A percentile compares a stretch with the other conserved stretches of the same genome.
Evolutionary conservation across 2,888 invertebrate species (phyloP).

Genomic region (Netelia melanura): DNA sequence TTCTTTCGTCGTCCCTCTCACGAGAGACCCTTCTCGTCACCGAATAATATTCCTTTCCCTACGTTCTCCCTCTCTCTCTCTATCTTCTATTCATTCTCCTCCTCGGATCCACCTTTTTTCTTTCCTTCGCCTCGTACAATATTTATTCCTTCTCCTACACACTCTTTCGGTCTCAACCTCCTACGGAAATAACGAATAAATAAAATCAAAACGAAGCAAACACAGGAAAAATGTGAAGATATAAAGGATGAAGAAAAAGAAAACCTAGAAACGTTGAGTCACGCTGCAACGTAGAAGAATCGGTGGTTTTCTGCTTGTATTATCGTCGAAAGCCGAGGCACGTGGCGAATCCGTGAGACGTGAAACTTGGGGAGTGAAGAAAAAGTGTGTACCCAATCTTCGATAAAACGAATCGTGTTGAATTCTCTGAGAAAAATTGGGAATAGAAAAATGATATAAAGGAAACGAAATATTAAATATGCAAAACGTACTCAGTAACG

Average conservation of each 20-base stretch:
- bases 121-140: constrained; percentile 3
- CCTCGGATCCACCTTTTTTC: background rate
- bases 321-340: background rate
- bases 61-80: constrained; percentile 5
- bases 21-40: background rate
- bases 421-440: background rate
- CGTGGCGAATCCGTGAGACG: too few species aligned
- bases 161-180: constrained; percentile 5
- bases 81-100: constrained; percentile 1
- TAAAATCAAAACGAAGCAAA: background rate
- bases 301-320: background rate
- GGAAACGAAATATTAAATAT: background rate
- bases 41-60: constrained; percentile 23
- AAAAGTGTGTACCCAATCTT: too few species aligned
- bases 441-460: background rate
- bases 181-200: background rate
- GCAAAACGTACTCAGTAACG: constrained; percentile 75
- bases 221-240: background rate
- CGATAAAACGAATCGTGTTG: background rate
- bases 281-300: constrained; percentile 15
- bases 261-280: constrained; percentile 41
- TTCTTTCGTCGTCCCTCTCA: background rate
- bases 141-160: constrained; percentile 7
- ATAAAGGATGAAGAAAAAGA: constrained; percentile 10
- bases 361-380: too few species aligned